Base-by-base conservation (phyloP, 2,888 invertebrate genomes). In the Meiosimyza platycephala region DNA sequence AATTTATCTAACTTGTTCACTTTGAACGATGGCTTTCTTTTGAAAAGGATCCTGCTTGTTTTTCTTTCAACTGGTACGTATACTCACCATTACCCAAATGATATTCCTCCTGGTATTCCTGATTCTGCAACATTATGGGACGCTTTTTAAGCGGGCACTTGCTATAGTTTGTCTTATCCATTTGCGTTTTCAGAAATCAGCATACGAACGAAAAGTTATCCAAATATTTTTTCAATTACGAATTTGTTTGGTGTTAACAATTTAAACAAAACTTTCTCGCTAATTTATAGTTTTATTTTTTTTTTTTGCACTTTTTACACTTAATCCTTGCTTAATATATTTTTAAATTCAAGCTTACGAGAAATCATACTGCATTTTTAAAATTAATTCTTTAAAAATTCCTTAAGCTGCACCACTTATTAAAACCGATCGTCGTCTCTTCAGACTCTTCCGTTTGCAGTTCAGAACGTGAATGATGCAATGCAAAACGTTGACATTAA, bases 101-200 rank as follows among this genome's bases (percentile, higher is more conserved):
- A 74, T 81, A 78, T 72, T 77, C 80, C 1, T 48, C 60, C 15
- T 74, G 69, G 55, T 18, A 11, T 11, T 71, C 74, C 55, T 74
- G 48, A 3, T 64, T 77, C 47, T 75, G 22, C 72, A 83, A 71
- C 75, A 80, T 78, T 63, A 87, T 83, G 12, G 86, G 86, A 47
- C 86, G 82, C 80, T 87, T 87, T 70, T 87, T 87, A 28, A 87
- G 80, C 74, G 86, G 86, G 73, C 86, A 87, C 80, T 83, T 85
- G 74, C 85, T 85, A 74, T 85, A 86, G 73, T 85, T 88, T 16
- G 79, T 77, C 72, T 84, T 86, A 82, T 86, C 84, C 85, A 86
- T 82, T 40, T 40, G 1, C 1, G 6, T 40, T 9, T 9, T 40
- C 2, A 40, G 9, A 9, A 40, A 40, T 40, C 40, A 40, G 7